phyloP scores from a whole-genome alignment of 2,888 invertebrate genomes.

The Gastrophysa polygoni region DNA sequence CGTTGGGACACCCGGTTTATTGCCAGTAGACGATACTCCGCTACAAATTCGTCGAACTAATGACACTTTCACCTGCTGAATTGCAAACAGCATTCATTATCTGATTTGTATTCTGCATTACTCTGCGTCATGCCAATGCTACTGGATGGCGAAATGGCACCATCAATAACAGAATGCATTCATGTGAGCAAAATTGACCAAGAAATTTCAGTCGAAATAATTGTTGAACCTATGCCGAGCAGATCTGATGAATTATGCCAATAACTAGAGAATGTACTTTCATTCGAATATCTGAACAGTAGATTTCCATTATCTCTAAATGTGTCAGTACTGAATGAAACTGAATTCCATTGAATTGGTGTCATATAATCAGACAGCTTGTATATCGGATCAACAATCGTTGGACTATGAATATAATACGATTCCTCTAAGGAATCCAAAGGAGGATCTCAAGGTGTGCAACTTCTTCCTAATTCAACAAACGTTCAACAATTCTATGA shows the following conservation, averaged over 20 bases:
- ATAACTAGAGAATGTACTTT: not conserved
- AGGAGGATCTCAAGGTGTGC: too few species aligned
- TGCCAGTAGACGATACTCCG: not conserved
- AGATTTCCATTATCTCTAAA: too few species aligned
- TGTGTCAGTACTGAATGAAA: too few species aligned
- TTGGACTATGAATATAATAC: too few species aligned
- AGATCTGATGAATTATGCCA: not conserved
- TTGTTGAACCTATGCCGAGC: not conserved
- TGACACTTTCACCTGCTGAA: not conserved
- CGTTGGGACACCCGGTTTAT: too few species aligned
- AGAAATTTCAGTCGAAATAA: not conserved
- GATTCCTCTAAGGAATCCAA: too few species aligned
- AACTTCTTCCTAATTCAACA: too few species aligned
- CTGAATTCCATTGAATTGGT: too few species aligned
- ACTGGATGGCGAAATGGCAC: not conserved
- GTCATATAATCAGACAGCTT: too few species aligned
- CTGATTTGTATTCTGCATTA: not conserved
- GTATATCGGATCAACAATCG: too few species aligned
- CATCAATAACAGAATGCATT: not conserved
- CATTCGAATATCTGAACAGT: too few species aligned
- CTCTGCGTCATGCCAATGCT: not conserved
- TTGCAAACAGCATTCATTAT: not conserved
- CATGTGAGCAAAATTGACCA: not conserved
- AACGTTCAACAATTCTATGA: too few species aligned
- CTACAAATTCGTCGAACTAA: not conserved